Evolutionary conservation across 2,888 invertebrate species (phyloP).

Genomic region (Lomographa bimaculata): DNA sequence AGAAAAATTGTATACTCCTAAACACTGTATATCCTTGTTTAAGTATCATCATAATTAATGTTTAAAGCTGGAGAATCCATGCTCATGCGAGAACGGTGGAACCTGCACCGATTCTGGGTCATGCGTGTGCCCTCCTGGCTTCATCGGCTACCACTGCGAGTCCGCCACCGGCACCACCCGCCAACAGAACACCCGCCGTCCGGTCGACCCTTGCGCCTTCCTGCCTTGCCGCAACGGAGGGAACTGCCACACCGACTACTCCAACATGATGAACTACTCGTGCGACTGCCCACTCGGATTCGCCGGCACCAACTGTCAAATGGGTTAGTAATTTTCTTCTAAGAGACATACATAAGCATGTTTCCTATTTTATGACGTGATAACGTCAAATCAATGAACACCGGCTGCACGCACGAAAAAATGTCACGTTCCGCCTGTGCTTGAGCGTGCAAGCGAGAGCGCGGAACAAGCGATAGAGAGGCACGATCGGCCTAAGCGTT

Average conservation of each 20-base stretch:
- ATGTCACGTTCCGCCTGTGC: too few relatives aligned
- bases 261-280: conserved; percentile 76
- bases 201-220: conserved; percentile 79
- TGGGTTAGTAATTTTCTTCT: conserved; percentile 84
- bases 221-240: conserved; percentile 92
- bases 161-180: conserved; percentile 42
- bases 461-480: too few relatives aligned
- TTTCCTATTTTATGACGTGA: too few relatives aligned
- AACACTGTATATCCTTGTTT: too few relatives aligned
- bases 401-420: too few relatives aligned
- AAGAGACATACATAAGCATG: too few relatives aligned
- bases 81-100: conserved; percentile 88
- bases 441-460: too few relatives aligned
- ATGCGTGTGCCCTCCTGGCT: conserved; percentile 82
- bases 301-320: conserved; percentile 90
- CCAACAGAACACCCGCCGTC: conserved; percentile 41
- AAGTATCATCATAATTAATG: too few relatives aligned
- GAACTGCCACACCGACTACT: conserved; percentile 84
- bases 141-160: conserved; percentile 65
- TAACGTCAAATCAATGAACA: too few relatives aligned
- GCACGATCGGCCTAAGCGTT: too few relatives aligned
- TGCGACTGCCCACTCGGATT: conserved; percentile 93
- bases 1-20: too few relatives aligned
- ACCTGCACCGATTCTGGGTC: conserved; percentile 80
- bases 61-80: conserved; percentile 39